Percentiles rank a stretch among this genome's conserved stretches.
Conservation (phyloP, 92 coral and sea anemone genomes). For the Phenganax stokvisi region DNA sequence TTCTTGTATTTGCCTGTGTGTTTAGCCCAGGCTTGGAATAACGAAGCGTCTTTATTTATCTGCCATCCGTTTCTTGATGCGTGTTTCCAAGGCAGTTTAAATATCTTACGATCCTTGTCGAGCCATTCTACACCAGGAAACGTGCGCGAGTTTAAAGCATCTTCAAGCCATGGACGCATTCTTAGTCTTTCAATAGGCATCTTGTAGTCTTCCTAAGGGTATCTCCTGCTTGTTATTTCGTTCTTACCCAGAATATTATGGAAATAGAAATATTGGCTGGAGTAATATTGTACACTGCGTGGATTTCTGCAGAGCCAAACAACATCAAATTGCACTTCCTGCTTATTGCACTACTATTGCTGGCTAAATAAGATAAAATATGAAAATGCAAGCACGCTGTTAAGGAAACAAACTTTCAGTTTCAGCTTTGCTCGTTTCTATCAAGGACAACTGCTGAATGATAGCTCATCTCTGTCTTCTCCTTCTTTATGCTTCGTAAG, state of each 20-base stretch:
- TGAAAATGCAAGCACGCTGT: constrained; percentile 12
- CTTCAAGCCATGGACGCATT: constrained; percentile 57
- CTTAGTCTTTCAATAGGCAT: constrained; percentile 95
- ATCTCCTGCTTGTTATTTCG: neutral
- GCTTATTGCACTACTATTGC: neutral
- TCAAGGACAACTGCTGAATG: neutral
- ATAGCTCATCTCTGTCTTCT: neutral
- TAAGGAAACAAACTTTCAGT: neutral
- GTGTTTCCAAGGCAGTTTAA: constrained; percentile 81
- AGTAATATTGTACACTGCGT: too few species aligned
- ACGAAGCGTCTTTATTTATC: constrained; percentile 60
- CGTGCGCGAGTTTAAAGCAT: constrained; percentile 53
- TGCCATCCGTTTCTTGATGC: constrained; percentile 79
- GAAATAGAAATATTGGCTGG: too few species aligned
- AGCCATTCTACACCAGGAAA: constrained; percentile 68
- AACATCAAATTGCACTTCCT: neutral
- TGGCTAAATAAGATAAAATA: neutral
- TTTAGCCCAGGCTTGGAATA: constrained; percentile 74
- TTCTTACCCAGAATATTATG: too few species aligned
- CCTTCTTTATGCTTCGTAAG: neutral
- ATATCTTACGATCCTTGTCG: constrained; percentile 50
- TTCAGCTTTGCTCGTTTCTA: constrained; percentile 24
- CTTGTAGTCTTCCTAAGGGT: neutral
- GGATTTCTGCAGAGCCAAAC: neutral
- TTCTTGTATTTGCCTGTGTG: constrained; percentile 69